Evolutionary conservation across 2,113 vertebrate species (phyloP).

Genomic region (Heliornis fulica): DNA sequence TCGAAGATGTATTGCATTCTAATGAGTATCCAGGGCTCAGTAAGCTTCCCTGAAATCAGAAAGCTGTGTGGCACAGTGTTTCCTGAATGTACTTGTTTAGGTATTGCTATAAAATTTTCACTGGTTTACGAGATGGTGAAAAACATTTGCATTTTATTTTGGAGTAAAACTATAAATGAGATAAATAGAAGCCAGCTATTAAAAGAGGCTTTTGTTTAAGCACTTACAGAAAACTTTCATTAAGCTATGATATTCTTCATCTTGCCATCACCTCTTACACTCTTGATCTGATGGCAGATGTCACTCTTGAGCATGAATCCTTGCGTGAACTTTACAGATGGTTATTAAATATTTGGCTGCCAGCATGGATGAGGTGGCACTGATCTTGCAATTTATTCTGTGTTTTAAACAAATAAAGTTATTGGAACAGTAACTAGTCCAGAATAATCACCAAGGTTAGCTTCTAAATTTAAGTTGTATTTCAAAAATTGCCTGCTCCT

Average conservation of each 20-base stretch:
- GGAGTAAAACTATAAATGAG: not conserved
- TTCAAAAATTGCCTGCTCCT: not conserved
- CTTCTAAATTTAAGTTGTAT: not conserved
- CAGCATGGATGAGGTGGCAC: not conserved
- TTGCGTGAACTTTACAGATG: slow-evolving; percentile 1
- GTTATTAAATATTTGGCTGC: slow-evolving; percentile 48
- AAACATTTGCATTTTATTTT: not conserved
- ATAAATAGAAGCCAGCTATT: not conserved
- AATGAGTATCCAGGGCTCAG: not conserved
- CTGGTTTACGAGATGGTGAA: not conserved
- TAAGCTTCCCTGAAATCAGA: not conserved
- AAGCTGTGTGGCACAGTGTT: not conserved
- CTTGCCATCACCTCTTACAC: not conserved
- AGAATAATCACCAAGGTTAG: not conserved
- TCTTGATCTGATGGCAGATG: slow-evolving; percentile 37
- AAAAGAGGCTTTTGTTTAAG: not conserved
- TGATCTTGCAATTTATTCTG: slow-evolving; percentile 30
- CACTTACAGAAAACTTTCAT: not conserved
- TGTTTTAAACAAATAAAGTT: slow-evolving; percentile 13
- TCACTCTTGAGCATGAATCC: not conserved
- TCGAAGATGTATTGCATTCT: not conserved
- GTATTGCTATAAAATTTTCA: not conserved
- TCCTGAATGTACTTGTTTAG: not conserved
- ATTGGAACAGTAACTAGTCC: not conserved
- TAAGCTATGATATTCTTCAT: not conserved